These are phyloP conservation scores for Drosophila paramelanica DNA, from an alignment of 2,888 invertebrate species.

Conservation along the genomic window DNA sequence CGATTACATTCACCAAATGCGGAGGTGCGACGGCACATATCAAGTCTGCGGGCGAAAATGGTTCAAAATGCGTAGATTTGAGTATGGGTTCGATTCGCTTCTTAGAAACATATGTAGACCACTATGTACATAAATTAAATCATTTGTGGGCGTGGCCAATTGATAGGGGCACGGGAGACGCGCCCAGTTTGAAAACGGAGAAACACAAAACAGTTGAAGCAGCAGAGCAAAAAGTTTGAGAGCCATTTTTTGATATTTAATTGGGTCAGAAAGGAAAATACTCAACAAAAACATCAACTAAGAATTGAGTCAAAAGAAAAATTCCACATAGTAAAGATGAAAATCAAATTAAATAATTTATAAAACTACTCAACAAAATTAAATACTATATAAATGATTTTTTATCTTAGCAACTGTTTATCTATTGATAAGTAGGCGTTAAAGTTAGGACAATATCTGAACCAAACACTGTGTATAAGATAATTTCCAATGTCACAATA, in stretches of 20 bases:
- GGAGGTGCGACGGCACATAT: slow-evolving; percentile 98
- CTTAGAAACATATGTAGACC: slow-evolving; percentile 25
- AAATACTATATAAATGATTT: neutral
- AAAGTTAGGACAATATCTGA: slow-evolving; percentile 10
- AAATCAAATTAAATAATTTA: neutral
- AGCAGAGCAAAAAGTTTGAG: slow-evolving; percentile 37
- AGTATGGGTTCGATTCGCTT: slow-evolving; percentile 50
- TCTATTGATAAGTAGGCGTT: slow-evolving; percentile 1
- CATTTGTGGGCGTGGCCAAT: slow-evolving; percentile 13
- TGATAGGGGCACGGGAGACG: neutral
- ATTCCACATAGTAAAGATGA: neutral
- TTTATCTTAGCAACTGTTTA: neutral
- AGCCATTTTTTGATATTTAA: neutral
- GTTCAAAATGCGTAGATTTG: slow-evolving; percentile 77
- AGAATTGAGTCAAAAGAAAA: neutral
- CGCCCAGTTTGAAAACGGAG: neutral
- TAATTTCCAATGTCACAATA: slow-evolving; percentile 28
- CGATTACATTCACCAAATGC: slow-evolving; percentile 98
- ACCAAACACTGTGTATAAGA: slow-evolving; percentile 10
- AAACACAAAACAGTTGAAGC: slow-evolving; percentile 18
- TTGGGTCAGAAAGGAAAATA: slow-evolving; percentile 1
- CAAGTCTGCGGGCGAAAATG: slow-evolving; percentile 92
- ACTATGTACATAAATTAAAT: slow-evolving; percentile 34
- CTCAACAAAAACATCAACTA: neutral
- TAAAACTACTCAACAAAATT: neutral